These are phyloP conservation scores for Drosophila parabipectinata DNA, from an alignment of 1,140 invertebrate species.

Conservation along the genomic window DNA sequence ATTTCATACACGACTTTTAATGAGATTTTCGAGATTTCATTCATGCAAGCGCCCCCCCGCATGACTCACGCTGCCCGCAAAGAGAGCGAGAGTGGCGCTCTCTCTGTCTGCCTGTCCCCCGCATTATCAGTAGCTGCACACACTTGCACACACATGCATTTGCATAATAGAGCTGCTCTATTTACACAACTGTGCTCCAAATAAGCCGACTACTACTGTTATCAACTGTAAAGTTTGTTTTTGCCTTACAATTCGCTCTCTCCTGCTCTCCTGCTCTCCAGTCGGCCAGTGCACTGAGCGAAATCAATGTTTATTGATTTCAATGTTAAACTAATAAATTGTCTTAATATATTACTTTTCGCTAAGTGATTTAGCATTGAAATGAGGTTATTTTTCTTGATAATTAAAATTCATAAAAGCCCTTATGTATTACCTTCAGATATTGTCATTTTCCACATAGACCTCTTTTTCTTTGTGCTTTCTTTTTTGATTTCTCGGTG, in stretches of 20 bases:
- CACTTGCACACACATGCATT: constrained; percentile 3
- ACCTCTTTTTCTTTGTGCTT: constrained; percentile 19
- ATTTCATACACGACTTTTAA: constrained; percentile 17
- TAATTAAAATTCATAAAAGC: too few species aligned
- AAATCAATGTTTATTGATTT: neutral
- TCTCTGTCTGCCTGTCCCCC: neutral
- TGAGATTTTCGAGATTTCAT: constrained; percentile 30
- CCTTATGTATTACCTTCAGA: too few species aligned
- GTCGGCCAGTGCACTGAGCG: neutral
- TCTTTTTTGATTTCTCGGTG: constrained; percentile 43
- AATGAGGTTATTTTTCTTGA: too few species aligned
- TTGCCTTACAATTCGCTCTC: constrained; percentile 8
- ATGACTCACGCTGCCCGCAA: constrained; percentile 29
- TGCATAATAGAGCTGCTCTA: constrained; percentile 29
- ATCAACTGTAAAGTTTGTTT: constrained; percentile 38
- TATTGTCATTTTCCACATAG: constrained; percentile 10
- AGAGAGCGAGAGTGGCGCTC: constrained; percentile 6
- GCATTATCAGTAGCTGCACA: constrained; percentile 19
- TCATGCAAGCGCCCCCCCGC: constrained; percentile 15
- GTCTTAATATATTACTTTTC: neutral
- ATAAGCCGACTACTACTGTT: constrained; percentile 38
- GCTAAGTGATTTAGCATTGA: neutral
- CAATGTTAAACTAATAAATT: neutral
- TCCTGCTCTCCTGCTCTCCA: neutral
- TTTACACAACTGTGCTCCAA: constrained; percentile 46